Percentiles rank a stretch among this genome's conserved stretches.
These are phyloP conservation scores for Musca domestica DNA, from an alignment of 1,140 invertebrate species.

Conservation along the genomic window DNA sequence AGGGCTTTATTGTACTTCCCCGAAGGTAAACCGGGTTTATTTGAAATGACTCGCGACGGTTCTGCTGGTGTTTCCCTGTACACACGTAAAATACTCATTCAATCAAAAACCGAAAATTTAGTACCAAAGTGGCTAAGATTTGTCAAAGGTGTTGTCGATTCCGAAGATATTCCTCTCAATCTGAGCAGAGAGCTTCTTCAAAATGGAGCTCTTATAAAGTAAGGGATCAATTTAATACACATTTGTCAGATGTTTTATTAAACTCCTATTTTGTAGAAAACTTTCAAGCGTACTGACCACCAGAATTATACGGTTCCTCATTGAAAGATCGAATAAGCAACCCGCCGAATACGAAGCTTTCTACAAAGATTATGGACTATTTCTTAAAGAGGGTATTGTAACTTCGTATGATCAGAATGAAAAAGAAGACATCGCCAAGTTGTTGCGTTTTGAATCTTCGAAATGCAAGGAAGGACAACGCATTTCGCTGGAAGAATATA, in stretches of 20 bases:
- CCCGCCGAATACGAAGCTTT: constrained; percentile 79
- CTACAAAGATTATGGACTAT: constrained; percentile 89
- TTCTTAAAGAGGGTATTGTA: constrained; percentile 94
- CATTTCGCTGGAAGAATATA: constrained; percentile 85
- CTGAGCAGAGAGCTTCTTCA: constrained; percentile 93
- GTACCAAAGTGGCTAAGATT: constrained; percentile 94
- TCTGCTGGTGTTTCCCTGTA: constrained; percentile 84
- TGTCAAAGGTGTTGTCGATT: constrained; percentile 94
- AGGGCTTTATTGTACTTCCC: constrained; percentile 90
- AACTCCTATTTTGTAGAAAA: constrained; percentile 63
- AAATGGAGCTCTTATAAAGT: constrained; percentile 87
- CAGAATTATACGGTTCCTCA: constrained; percentile 80
- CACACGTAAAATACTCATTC: constrained; percentile 85
- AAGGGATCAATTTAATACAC: constrained; percentile 39
- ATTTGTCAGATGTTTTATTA: constrained; percentile 5
- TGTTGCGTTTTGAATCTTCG: constrained; percentile 92
- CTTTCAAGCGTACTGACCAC: constrained; percentile 81
- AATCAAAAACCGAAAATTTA: constrained; percentile 85
- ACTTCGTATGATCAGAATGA: constrained; percentile 74
- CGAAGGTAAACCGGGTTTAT: constrained; percentile 82
- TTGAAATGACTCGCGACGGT: constrained; percentile 84
- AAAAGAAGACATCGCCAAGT: constrained; percentile 90
- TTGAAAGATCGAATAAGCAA: constrained; percentile 83
- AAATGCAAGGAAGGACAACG: constrained; percentile 63
- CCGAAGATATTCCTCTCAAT: constrained; percentile 97